Percentiles rank a stretch among this genome's conserved stretches.
phyloP scores from a whole-genome alignment of 2,797 vertebrate genomes.

The Lycodopsis pacificus region DNA sequence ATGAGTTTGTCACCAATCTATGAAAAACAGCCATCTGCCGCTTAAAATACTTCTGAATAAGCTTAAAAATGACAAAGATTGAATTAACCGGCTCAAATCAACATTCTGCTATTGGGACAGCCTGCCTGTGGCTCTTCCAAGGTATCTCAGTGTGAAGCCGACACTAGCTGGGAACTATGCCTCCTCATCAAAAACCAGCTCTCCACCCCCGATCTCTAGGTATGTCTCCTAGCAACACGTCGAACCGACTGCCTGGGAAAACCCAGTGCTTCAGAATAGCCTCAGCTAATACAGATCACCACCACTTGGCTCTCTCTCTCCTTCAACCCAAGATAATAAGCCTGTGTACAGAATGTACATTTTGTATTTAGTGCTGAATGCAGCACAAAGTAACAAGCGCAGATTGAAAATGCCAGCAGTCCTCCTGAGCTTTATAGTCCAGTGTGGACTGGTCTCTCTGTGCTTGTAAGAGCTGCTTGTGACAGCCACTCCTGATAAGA shows the following conservation, averaged over 20 bases:
- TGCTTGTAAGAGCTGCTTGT: constrained; percentile 19
- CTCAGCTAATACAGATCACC: constrained; percentile 77
- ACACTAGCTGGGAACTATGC: constrained; percentile 67
- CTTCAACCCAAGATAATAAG: constrained; percentile 47
- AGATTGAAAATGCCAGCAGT: constrained; percentile 29
- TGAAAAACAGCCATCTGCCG: not conserved
- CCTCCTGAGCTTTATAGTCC: constrained; percentile 35
- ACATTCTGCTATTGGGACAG: constrained; percentile 26
- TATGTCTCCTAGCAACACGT: constrained; percentile 84
- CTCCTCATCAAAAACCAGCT: constrained; percentile 70
- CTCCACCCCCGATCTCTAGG: constrained; percentile 72
- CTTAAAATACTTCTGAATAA: not conserved
- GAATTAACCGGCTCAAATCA: constrained; percentile 35
- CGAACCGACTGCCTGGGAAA: constrained; percentile 78
- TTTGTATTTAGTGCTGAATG: constrained; percentile 52
- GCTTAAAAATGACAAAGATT: constrained; percentile 25
- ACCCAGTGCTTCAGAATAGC: constrained; percentile 78
- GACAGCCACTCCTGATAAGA: constrained; percentile 50
- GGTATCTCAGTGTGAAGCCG: constrained; percentile 56
- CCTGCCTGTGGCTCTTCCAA: constrained; percentile 23
- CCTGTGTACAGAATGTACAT: constrained; percentile 32
- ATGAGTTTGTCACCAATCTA: not conserved
- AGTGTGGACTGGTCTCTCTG: constrained; percentile 7
- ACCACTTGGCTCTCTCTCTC: constrained; percentile 56
- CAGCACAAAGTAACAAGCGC: constrained; percentile 34